Base-by-base conservation (phyloP, 2,888 invertebrate genomes). In the Crematogaster levior region DNA sequence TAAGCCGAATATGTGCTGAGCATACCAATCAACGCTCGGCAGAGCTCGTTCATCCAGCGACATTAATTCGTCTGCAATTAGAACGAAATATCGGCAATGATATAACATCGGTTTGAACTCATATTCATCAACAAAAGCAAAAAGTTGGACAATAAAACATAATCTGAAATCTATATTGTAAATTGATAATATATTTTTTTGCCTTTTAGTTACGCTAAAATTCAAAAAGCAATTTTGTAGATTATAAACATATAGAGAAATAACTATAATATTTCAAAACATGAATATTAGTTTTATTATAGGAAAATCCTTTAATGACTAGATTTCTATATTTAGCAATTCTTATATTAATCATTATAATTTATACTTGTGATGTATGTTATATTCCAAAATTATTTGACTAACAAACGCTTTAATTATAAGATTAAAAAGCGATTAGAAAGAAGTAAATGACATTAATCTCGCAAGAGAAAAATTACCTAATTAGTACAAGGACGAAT, bases 31-130 rank as follows among this genome's bases (percentile, higher is more conserved):
- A 88, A 85, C 83, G 87, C 70, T 70, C 53, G 58, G 74, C 48
- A 46, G 15, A 68, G 79, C 77, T 84, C 81, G 84, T 79, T 83
- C 86, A 51, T 75, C 68, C 77, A 66, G 79, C 63, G 88, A 82
- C 84, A 88, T 89, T 89, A 89, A 85, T 89, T 89, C 82, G 83
- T 85, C 84, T 82, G 88, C 86, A 89, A 89, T 89, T 88, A 89
- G 79, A 85, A 81, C 48, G 68, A 86, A 89, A 87, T 89, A 82
- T 84, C 84, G 81, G 74, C 56, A 61, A 61, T 40, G 53, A 51
- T 53, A 51, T 40, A 70, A 40, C 30, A 60, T 79, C 43, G 30
- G 53, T 66, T 77, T 77, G 66, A 53, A 30, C 30, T 21, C 10
- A 61, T 70, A 66, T 48, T 66, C 61, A 51, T 37, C 37, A 12